phyloP scores from a whole-genome alignment of 2,888 invertebrate species.

The Stegana nigrithorax region DNA sequence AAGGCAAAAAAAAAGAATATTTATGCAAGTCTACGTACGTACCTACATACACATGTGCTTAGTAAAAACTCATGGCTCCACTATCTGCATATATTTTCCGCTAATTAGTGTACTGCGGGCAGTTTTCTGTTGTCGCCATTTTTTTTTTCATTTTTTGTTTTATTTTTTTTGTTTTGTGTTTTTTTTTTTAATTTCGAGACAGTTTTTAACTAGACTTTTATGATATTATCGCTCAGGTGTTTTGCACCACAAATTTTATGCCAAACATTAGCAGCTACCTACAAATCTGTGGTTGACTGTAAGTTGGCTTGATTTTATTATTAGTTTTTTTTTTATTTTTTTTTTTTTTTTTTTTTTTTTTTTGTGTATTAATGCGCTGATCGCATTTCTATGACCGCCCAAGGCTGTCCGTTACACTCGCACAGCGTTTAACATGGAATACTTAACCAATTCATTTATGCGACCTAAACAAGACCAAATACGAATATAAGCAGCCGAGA shows the following conservation, averaged over 20 bases:
- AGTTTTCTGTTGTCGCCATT: not conserved
- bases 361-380: not conserved
- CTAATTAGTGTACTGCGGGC: conserved; percentile 11
- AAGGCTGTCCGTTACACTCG: conserved; percentile 15
- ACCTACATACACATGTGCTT: no score
- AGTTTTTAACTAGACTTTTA: no score
- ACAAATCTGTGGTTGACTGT: no score
- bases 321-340: not conserved
- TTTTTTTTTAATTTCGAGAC: no score
- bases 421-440: not conserved
- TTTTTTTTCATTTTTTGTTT: no score
- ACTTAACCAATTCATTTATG: no score
- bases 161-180: not conserved
- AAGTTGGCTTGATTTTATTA: no score
- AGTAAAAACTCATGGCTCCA: not conserved
- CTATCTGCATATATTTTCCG: not conserved
- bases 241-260: conserved; percentile 5
- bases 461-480: no score
- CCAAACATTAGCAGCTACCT: conserved; percentile 5
- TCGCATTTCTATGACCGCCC: conserved; percentile 7
- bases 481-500: not conserved
- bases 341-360: no score
- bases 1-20: no score
- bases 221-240: conserved; percentile 23
- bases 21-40: no score